A percentile compares a stretch with the other conserved stretches of the same genome.
Evolutionary conservation across 2,797 vertebrate genomes (phyloP).

Genomic region (Xenentodon cancila): DNA sequence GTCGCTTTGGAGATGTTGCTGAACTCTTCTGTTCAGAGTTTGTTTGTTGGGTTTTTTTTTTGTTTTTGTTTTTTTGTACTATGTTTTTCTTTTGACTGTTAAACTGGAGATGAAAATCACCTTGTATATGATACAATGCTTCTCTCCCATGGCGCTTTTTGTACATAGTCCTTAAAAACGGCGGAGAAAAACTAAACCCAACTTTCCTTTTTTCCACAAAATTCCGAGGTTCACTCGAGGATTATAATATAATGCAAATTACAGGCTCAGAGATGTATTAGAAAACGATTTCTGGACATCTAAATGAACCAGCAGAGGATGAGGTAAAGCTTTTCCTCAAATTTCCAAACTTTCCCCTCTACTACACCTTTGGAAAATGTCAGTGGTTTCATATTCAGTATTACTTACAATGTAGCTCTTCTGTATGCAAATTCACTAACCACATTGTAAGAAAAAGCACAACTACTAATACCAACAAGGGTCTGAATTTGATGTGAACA

Average conservation of each 20-base stretch:
- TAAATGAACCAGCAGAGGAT: too few species aligned
- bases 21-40: neutral
- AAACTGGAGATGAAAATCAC: neutral
- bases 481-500: neutral
- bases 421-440: neutral
- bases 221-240: too few species aligned
- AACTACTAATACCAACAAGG: neutral
- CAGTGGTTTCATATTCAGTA: too few species aligned
- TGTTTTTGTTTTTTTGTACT: neutral
- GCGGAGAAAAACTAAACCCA: too few species aligned
- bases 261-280: too few species aligned
- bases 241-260: too few species aligned
- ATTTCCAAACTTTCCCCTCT: too few species aligned
- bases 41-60: neutral
- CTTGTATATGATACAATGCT: neutral
- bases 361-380: too few species aligned
- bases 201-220: too few species aligned
- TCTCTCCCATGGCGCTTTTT: neutral
- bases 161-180: neutral
- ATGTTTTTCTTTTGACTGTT: neutral
- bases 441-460: neutral
- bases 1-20: neutral
- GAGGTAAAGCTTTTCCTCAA: too few species aligned
- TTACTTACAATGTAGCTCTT: neutral
- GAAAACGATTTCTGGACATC: too few species aligned